Evolutionary conservation across 1,140 invertebrate genomes (phyloP), one percentile per base, ranked within the genome.

Genomic region (Drosophila nasuta): DNA sequence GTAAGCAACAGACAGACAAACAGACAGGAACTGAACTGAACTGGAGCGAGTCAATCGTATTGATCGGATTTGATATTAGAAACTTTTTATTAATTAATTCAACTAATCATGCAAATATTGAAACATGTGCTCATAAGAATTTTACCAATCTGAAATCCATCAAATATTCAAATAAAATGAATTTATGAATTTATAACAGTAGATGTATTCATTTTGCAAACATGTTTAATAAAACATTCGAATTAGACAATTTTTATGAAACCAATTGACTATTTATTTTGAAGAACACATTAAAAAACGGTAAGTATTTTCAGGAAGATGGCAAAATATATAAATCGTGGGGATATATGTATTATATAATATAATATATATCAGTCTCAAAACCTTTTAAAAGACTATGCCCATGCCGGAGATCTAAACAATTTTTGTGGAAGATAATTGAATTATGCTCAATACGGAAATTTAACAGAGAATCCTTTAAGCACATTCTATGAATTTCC

Each of bases 141-240:
- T 88, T 85, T 88, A 87, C 70, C 82, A 83, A 89, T 75, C 83
- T 82, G 56, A 78, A 81, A 89, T 88, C 73, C 67, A 71, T 81
- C 64, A 70, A 75, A 79, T 81, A 89, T 75, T 70, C 56, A 89
- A 85, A 85, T 81, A 85, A 88, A 80, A 72, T 67, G 38, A 76
- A 89, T 85, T 75, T 88, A 72, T 72, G 45, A 79, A 89, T 89
- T 75, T 88, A 78, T 78, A 88, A 85, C 71, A 75, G 73, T 89
- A 85, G 68, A 88, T 52, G 77, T 83, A 89, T 69, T 78, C 56
- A 83, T 88, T 88, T 88, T 75, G 77, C 80, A 85, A 72, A 63
- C 54, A 78, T 89, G 77, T 88, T 89, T 70, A 87, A 87, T 87
- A 82, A 87, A 88, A 75, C 66, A 82, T 77, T 76, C 46, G 65